Evolutionary conservation across 2,888 invertebrate species (phyloP), one percentile per base, ranked within the genome.

Genomic region (Syrista parreyssii): DNA sequence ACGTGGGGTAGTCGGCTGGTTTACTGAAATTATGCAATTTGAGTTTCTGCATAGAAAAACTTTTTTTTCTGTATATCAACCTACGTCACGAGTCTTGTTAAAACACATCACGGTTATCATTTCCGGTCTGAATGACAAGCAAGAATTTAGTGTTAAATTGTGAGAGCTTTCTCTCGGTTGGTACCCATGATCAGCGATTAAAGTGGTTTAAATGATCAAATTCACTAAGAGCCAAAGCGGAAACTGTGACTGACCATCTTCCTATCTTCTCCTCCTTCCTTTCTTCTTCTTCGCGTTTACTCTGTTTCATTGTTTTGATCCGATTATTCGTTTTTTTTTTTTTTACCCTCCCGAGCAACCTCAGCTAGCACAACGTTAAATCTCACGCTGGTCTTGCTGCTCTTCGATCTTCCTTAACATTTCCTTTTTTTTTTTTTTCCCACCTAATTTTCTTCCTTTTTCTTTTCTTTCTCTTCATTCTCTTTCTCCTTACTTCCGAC

Each of bases 401-500:
- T 40, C 15, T 40, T 40, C 40, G 40, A 40, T 40, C 40, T 40
- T 40, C 1, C 15, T 40, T 40, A 40, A 40, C 4, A 40, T 40
- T 40, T 40, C 15, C 15, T 3, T 33, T 33, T 12, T 36, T 40
- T 40, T 40, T 4, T 4, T 15, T 15, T 15, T 1, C 1, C 15
- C 4, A 12, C 12, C 0, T 36, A 40, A 4, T 33, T 33, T 33
- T 33, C 33, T 33, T 33, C 3, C 33, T n/a, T n/a, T 40, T 40
- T 40, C 40, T 12, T 15, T 15, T 15, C 15, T 40, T 40, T 33
- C 3, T 33, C 3, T 33, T 33, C 3, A 40, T 6, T 40, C 40
- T 40, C 40, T 40, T 15, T 0, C 76, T 69, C 78, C n/a, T 81
- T 74, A 81, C 76, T 76, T 35, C 68, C 9, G 35, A 68, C 11